A percentile compares a stretch with the other conserved stretches of the same genome.
phyloP scores from a whole-genome alignment of 1,140 invertebrate genomes.

The Bactericera cockerelli region DNA sequence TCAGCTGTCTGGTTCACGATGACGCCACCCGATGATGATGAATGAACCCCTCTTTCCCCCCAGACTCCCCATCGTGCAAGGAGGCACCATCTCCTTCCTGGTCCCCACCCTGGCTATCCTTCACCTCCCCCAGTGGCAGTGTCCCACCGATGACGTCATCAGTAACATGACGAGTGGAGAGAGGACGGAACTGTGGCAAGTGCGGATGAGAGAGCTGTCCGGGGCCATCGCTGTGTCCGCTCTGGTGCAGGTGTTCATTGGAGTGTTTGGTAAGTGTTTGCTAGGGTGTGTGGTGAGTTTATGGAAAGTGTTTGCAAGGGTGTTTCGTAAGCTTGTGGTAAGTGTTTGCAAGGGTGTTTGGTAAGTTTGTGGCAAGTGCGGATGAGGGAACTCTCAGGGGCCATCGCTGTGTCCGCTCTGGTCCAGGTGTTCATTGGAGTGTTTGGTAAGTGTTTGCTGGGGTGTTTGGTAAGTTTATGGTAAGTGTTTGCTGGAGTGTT shows the following conservation, averaged over 20 bases:
- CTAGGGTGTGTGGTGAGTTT: no score
- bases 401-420: constrained; percentile 64
- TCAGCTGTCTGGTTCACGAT: no score
- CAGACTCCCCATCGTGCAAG: constrained; percentile 54
- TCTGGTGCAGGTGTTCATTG: constrained; percentile 58
- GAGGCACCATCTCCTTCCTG: constrained; percentile 71
- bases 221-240: constrained; percentile 72
- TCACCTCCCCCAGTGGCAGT: constrained; percentile 57
- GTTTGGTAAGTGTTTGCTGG: constrained; percentile 34
- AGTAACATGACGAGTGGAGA: constrained; percentile 39
- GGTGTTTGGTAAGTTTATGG: no score
- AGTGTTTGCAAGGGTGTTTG: no score
- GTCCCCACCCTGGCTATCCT: constrained; percentile 73
- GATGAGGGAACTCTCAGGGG: constrained; percentile 70
- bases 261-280: constrained; percentile 39
- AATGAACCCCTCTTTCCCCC: no score
- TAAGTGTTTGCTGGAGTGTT: no score
- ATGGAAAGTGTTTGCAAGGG: no score
- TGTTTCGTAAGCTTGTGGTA: no score
- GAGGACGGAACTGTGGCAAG: constrained; percentile 52
- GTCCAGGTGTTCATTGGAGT: constrained; percentile 61
- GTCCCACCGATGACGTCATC: constrained; percentile 40
- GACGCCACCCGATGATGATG: no score
- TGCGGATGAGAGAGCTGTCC: constrained; percentile 64
- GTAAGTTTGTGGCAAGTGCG: constrained; percentile 64